Evolutionary conservation across 2,113 vertebrate species (phyloP).

Genomic region (Microtus oregoni): DNA sequence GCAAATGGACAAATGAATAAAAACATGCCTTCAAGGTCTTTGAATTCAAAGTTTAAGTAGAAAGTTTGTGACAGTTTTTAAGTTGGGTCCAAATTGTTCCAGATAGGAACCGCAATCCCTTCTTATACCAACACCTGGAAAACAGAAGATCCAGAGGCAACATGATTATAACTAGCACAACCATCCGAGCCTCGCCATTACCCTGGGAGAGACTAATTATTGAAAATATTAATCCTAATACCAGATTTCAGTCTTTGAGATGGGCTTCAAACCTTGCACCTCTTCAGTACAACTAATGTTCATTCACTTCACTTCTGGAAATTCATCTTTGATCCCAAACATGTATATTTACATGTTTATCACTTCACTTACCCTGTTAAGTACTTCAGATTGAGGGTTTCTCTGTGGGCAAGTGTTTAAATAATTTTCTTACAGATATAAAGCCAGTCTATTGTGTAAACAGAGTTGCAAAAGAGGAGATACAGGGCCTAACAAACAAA

Average conservation of each 20-base stretch:
- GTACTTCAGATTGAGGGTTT: not conserved
- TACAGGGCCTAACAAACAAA: slow-evolving; percentile 21
- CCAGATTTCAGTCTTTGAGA: not conserved
- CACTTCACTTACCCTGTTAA: not conserved
- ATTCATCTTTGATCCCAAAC: not conserved
- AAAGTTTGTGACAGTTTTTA: not conserved
- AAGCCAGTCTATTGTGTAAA: not conserved
- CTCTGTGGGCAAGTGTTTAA: slow-evolving; percentile 50
- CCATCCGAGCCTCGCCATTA: not conserved
- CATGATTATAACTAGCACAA: not conserved
- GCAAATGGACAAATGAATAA: not conserved
- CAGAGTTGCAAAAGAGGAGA: not conserved
- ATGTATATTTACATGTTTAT: not conserved
- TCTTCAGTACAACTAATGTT: not conserved
- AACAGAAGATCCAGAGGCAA: not conserved
- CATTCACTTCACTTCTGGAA: not conserved
- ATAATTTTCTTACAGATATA: slow-evolving; percentile 15
- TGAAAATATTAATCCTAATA: not conserved
- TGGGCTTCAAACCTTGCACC: not conserved
- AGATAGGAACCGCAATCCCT: not conserved
- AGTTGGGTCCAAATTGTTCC: too few relatives aligned
- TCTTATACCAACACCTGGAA: not conserved
- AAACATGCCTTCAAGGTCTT: not conserved
- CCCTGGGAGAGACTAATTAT: not conserved
- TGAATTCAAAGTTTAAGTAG: not conserved